Conservation (phyloP, 2,113 vertebrate species). For the Geococcyx californianus region DNA sequence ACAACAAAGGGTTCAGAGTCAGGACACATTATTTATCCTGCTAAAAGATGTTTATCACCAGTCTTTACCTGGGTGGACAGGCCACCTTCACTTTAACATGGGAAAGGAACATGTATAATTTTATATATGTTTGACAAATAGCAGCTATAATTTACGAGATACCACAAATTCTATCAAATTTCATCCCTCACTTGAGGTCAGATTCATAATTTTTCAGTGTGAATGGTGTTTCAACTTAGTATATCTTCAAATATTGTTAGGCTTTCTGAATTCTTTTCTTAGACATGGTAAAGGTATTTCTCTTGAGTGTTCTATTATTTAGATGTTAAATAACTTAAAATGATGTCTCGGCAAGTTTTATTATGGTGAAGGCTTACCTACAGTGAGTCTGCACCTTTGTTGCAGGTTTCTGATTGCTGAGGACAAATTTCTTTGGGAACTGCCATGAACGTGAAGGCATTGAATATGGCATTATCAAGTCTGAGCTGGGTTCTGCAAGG, state of each 20-base stretch:
- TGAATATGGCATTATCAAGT: not conserved
- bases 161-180: not conserved
- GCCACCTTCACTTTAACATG: not conserved
- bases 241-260: not conserved
- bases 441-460: not conserved
- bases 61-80: not conserved
- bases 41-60: not conserved
- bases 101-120: not conserved
- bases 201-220: not conserved
- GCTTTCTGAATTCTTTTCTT: not conserved
- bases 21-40: too few species aligned
- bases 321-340: not conserved
- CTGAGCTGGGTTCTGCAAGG: not conserved
- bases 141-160: not conserved
- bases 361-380: not conserved
- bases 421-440: not conserved
- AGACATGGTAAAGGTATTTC: not conserved
- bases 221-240: not conserved
- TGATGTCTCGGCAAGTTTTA: not conserved
- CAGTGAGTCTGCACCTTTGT: not conserved
- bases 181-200: not conserved
- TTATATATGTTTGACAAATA: not conserved
- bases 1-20: not conserved
- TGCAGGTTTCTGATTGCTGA: not conserved
- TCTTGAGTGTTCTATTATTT: not conserved